Base-by-base conservation (phyloP, 2,797 vertebrate species). In the Hylomyscus alleni region DNA sequence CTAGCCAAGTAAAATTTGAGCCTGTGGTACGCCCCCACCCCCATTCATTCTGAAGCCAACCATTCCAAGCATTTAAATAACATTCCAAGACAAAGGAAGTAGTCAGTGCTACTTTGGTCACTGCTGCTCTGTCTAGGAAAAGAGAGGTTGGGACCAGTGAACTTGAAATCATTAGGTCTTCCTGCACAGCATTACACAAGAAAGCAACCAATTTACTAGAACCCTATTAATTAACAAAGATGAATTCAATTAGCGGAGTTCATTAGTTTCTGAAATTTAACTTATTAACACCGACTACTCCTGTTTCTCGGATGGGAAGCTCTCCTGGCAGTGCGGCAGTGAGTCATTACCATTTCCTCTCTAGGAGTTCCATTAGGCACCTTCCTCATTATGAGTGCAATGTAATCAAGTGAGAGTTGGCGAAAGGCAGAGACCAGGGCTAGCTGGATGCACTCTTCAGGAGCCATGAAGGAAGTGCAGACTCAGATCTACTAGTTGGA, bases 261-360 rank as follows among this genome's bases (percentile, higher is more conserved):
- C 93, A 91, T 97, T 86, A 94, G 96, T 97, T 98, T 98, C 97
- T 97, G 93, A 97, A 97, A 97, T 97, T 95, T 97, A 97, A 98
- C 97, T 96, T 98, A 97, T 95, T 98, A 98, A 97, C 96, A 96
- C 90, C 72, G 92, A 97, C 97, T 95, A 97, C 95, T 65, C 82
- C 90, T 93, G 91, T 96, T 98, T 97, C 95, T 97, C 83, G 81
- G 98, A 97, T 98, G 97, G 95, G 72, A 97, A 96, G 95, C 75
- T 96, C 96, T 98, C 97, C 96, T 95, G 94, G 96, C 97, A 97
- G 96, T 97, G 97, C 12, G 95, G 85, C 88, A 97, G 96, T 96
- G 96, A 94, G 91, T 97, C 97, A 96, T 98, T 97, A 97, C 92
- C 89, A 78, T 95, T 73, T 97, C 95, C 96, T 97, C 95, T 95